Evolutionary conservation across 1,140 invertebrate genomes (phyloP).

Genomic region (Gonatopus flavifemur): DNA sequence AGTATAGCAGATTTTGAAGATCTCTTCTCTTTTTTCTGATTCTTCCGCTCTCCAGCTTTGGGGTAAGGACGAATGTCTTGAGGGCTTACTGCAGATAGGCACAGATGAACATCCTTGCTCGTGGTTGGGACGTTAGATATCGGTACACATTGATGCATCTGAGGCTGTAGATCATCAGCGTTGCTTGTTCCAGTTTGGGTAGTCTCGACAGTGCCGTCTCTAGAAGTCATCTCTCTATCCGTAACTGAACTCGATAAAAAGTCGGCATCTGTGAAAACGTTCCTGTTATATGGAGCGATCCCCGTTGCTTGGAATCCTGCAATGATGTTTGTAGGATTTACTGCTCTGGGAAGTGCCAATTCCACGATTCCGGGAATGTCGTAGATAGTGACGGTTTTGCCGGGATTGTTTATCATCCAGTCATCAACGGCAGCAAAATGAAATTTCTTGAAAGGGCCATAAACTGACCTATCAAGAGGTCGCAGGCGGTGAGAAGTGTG

Average conservation of each 20-base stretch:
- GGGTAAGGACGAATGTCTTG: constrained; percentile 2
- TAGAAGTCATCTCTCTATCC: constrained; percentile 27
- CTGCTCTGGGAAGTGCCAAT: constrained; percentile 43
- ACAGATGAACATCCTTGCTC: not conserved
- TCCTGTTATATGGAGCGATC: constrained; percentile 38
- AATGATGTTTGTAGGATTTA: constrained; percentile 52
- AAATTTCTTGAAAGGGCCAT: constrained; percentile 46
- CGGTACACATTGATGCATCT: not conserved
- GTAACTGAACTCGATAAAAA: constrained; percentile 42
- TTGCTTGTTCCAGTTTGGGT: not conserved
- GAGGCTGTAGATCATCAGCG: not conserved
- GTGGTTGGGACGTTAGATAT: not conserved
- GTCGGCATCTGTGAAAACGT: constrained; percentile 40
- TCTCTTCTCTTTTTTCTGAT: not conserved
- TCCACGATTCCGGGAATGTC: constrained; percentile 50
- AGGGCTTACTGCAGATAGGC: not conserved
- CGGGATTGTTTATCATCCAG: constrained; percentile 47
- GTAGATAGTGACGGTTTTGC: constrained; percentile 54
- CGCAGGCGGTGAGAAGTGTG: constrained; percentile 35
- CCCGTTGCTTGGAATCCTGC: constrained; percentile 36
- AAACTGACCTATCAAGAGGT: constrained; percentile 47
- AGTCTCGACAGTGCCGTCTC: not conserved
- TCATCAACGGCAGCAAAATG: constrained; percentile 36
- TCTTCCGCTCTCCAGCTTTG: constrained; percentile 9
- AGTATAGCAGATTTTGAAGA: constrained; percentile 3